Evolutionary conservation across 2,113 vertebrate genomes (phyloP), one percentile per base, ranked within the genome.

Genomic region (Canis aureus): DNA sequence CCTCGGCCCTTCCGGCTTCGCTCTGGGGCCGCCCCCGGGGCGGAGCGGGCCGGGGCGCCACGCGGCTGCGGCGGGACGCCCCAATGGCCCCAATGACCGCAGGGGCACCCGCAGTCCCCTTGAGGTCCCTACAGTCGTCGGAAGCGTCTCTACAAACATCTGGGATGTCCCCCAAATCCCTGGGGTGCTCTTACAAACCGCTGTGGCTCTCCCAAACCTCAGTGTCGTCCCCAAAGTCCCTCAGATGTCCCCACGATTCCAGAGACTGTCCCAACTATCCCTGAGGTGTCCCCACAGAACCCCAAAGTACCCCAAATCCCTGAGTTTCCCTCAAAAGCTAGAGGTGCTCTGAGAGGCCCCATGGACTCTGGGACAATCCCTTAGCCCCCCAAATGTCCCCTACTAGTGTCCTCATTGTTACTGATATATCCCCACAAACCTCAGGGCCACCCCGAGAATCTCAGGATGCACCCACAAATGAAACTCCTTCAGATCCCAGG

Each of bases 1-100:
- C 84, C 93, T 95, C 92, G 97, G 97, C 95, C 97, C 97, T 98
- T 98, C 98, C 98, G 97, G 98, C 97, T 97, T 95, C 10, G 29
- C 49, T 53, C 80, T 93, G 78, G 97, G 95, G 97, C 97, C 96
- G 98, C 96, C 96, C 89, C 91, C 32, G 74, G 96, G 97, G 97
- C 95, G 85, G 97, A 93, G 95, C 96, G 90, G 91, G 79, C 67
- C 38, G 76, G 92, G 94, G 81, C 69, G 53, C 88, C 93, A 22
- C 73, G 13, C 35, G 15, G 79, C 74, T 7, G 51, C 19, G 6
- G 22, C 19, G 1, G 29, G 83, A 69, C 87, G 43, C 80, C 76
- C 80, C 62, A 43, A 7, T 43, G 85, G 43, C 80, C 76, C 80
- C 62, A 43, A 1, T 43, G 85, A 79, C 73, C 51, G 71, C 59